Evolutionary conservation across 2,888 invertebrate species (phyloP).

Genomic region (Clostera curtula): DNA sequence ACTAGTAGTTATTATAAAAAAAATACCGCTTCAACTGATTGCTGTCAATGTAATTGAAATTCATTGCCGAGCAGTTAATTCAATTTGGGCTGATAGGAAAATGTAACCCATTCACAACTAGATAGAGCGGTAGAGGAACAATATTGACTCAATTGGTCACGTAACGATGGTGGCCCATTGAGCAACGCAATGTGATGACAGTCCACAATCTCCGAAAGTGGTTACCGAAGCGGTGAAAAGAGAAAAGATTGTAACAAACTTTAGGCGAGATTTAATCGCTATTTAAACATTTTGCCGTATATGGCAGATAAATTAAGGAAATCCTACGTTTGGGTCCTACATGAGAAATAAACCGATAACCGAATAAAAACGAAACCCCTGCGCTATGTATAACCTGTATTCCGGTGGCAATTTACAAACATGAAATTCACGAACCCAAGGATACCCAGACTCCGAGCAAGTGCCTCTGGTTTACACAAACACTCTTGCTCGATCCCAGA

Average conservation of each 20-base stretch:
- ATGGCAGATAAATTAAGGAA: too few relatives aligned
- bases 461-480: too few relatives aligned
- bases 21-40: constrained; percentile 1
- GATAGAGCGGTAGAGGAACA: constrained; percentile 29
- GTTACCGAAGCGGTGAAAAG: constrained; percentile 4
- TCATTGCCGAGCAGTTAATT: constrained; percentile 16
- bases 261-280: not conserved
- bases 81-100: constrained; percentile 20
- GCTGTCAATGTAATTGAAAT: constrained; percentile 13
- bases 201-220: constrained; percentile 5
- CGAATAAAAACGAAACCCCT: too few relatives aligned
- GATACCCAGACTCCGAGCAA: too few relatives aligned
- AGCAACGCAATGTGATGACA: constrained; percentile 24
- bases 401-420: too few relatives aligned
- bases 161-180: constrained; percentile 24
- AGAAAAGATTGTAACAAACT: not conserved
- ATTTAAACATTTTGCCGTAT: not conserved
- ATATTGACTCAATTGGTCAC: constrained; percentile 42
- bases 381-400: too few relatives aligned
- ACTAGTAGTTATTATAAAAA: constrained; percentile 1
- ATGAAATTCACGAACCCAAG: too few relatives aligned
- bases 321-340: too few relatives aligned
- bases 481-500: too few relatives aligned
- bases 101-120: constrained; percentile 24
- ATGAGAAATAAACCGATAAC: too few relatives aligned